Evolutionary conservation across 2,888 invertebrate species (phyloP), one percentile per base, ranked within the genome.

Genomic region (Parasteatoda lunata): DNA sequence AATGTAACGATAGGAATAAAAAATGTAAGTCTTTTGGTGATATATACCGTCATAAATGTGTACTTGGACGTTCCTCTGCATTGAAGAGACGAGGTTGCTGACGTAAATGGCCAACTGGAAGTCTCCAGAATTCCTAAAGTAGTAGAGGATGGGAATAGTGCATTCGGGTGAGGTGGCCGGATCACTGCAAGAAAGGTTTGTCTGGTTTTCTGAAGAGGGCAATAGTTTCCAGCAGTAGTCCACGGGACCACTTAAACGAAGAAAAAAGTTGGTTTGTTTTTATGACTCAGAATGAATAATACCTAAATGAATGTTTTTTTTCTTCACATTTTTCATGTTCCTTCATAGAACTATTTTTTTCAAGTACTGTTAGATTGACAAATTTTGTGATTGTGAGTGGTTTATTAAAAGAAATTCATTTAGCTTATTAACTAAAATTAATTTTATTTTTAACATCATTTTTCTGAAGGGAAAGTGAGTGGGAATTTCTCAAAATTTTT

Each of bases 1-100:
- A 30, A 30, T 30, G 30, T 30, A 30, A 30, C 30, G 30, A 30
- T 2, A 30, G 0, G 30, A 30, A 30, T 30, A 30, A 30, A 30
- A 30, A 30, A 30, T 30, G 30, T 30, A 30, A 30, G 30, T 30
- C 30, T 30, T 30, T 30, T 30, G 30, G 30, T 30, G 30, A 30
- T 30, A 30, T 30, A 91, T 92, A 96, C 96, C 96, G 94, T 96
- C 95, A 92, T 96, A 97, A 91, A 97, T 95, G 91, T 95, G 96
- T 5, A 96, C 93, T 75, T 93, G 93, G 90, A 94, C 94, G 3
- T 95, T 94, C 45, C 80, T 84, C 48, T 84, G 72, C 69, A 71
- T 30, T 13, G 68, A 68, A 48, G 79, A 76, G 9, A 97, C 93
- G 86, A 95, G 95, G 92, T 97, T 97, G 86, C 94, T 94, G 30